Base-by-base conservation (phyloP, 2,888 invertebrate genomes). In the Drosophila engyochracea region DNA sequence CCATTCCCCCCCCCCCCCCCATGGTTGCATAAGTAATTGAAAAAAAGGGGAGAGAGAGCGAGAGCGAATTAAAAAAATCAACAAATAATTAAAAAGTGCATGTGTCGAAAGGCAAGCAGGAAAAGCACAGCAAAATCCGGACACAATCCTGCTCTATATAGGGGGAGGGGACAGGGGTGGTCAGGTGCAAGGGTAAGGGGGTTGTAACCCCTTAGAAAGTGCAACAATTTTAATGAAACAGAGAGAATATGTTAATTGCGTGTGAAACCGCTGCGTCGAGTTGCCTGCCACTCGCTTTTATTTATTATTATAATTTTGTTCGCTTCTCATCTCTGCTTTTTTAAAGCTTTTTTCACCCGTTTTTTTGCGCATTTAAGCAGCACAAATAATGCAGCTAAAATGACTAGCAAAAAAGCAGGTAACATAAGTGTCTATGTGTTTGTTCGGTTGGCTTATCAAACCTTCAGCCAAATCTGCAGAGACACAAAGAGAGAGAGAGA, bases 241-340 rank as follows among this genome's bases (percentile, higher is more conserved):
- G 82, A 82, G 90, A 76, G 90, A 89, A 86, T 85, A 83, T 90
- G 90, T 89, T 86, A 86, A 86, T 90, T 90, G 89, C 81, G 85
- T 90, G 85, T 82, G 89, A 90, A 86, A 90, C 85, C 90, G 78
- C 87, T 74, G 89, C 76, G 74, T 76, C 74, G 84, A 82, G 88
- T 84, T 83, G 33, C 22, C 70, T 61, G 70, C 68, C 66, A 76
- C 76, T 79, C 72, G 68, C 72, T 76, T 75, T 86, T 87, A 84
- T 89, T 81, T 85, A 87, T 85, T 85, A 89, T 85, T 81, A 81
- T 84, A 87, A 76, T 87, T 89, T 61, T 41, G 25, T 19, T 57
- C 53, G 37, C 22, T 25, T 31, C n/a, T 30, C 44, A 44, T 44
- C 12, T 22, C 12, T n/a, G n/a, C 37, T 9, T 37, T n/a, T n/a